Percentiles rank a stretch among this genome's conserved stretches.
Evolutionary conservation across 2,888 invertebrate species (phyloP).

Genomic region (Masnerella sp.): DNA sequence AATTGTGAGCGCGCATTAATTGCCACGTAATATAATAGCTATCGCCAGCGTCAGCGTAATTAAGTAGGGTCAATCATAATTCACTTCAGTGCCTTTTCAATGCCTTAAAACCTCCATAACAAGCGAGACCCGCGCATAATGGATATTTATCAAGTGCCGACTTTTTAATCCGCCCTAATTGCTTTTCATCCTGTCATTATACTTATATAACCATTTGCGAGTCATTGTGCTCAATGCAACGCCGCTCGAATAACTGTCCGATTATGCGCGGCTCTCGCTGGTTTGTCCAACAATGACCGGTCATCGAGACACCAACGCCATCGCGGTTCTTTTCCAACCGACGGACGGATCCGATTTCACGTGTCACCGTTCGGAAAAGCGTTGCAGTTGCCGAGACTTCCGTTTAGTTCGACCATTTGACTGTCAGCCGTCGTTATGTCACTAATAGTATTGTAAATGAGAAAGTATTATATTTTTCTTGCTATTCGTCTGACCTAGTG

Average conservation of each 20-base stretch:
- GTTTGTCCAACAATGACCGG: too few species aligned
- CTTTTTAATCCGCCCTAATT: slow-evolving; percentile 8
- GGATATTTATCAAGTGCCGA: slow-evolving; percentile 12
- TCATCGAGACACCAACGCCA: too few species aligned
- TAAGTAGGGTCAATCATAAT: slow-evolving; percentile 34
- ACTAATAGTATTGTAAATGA: slow-evolving; percentile 53
- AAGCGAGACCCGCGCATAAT: slow-evolving; percentile 25
- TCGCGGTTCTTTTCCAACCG: too few species aligned
- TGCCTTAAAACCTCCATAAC: slow-evolving; percentile 42
- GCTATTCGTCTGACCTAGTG: slow-evolving; percentile 34
- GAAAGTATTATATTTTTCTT: slow-evolving; percentile 55
- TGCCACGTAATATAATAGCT: slow-evolving; percentile 26
- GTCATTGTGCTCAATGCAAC: too few species aligned
- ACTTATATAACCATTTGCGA: slow-evolving; percentile 12
- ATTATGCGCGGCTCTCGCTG: too few species aligned
- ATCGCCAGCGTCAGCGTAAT: slow-evolving; percentile 16
- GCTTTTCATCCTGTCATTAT: slow-evolving; percentile 10
- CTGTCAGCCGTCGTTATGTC: slow-evolving; percentile 28
- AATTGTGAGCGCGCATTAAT: slow-evolving; percentile 31
- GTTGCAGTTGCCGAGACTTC: slow-evolving; percentile 20
- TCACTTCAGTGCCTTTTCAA: slow-evolving; percentile 56
- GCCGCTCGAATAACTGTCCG: too few species aligned
- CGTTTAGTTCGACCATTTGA: slow-evolving; percentile 27
- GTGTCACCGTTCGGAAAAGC: too few species aligned
- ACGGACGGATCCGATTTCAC: too few species aligned